Evolutionary conservation across 2,888 invertebrate species (phyloP), one percentile per base, ranked within the genome.

Genomic region (Tortrix viridana): DNA sequence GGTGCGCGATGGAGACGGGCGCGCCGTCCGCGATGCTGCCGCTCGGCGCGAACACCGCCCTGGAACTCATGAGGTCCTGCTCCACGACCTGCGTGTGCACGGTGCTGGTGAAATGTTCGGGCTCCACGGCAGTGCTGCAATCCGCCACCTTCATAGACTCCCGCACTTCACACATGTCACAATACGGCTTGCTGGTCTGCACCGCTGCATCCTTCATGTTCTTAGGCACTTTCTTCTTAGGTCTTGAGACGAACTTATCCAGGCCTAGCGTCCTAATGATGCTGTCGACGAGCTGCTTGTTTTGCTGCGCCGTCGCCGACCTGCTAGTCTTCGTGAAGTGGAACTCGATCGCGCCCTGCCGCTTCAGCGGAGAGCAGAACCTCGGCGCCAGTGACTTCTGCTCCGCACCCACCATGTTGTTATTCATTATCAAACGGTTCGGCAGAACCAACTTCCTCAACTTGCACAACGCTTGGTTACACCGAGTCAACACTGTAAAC

Each of bases 81-180:
- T 91, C 91, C 41, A 89, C 77, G 4, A 91, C 91, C 74, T 91
- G 92, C 4, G 90, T 91, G 66, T 92, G 88, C 32, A 85, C 80
- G 2, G 89, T 73, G 1, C 79, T 69, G 43, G 76, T 75, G 67
- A 91, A 86, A 38, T 86, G 70, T 4, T 83, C 82, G 0, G 72
- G 71, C 38, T 89, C 87, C 1, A 80, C 76, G 0, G 76, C 74
- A 0, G 89, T 89, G 14, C 72, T 69, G 1, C 67, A 72, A 1
- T 82, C 79, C n/a, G 67, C 56, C 46, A 66, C 72, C 58, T 74
- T 79, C 1, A 81, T 84, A 1, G 81, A 72, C n/a, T 85, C 84
- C 26, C 89, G 85, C 26, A 92, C 84, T 64, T 85, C 86, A 68
- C 92, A 92, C 46, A 85, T 76, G 49, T 91, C 91, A 69, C 92